Base-by-base conservation (phyloP, 2,797 vertebrate genomes). In the Muscicapa striata region DNA sequence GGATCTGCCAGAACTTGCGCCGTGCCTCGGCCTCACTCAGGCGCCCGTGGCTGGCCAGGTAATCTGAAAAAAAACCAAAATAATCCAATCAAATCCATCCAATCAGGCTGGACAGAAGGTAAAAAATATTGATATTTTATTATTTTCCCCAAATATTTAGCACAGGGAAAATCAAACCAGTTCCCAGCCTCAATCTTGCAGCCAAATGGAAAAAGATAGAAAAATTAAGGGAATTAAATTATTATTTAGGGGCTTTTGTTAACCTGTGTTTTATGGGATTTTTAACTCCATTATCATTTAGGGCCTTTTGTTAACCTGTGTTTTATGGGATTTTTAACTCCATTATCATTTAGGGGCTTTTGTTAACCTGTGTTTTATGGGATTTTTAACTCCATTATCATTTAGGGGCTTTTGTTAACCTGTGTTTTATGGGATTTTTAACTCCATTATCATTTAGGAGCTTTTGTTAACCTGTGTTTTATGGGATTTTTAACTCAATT, bases 1-100 rank as follows among this genome's bases (percentile, higher is more conserved):
- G 98, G 96, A 99, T 99, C 97, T 99, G 99, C 99, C 99, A 99
- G 98, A 99, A 99, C 97, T 99, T 99, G 93, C 99, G 98, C 94
- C 99, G 98, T 26, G 99, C 99, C 89, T 99, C 99, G 6, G 98
- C 64, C 94, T 99, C 99, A 21, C 98, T 99, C 91, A 99, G 98
- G 45, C 99, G 98, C 49, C 99, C 99, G 1, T 99, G 99, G 95
- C 98, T 99, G 69, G 99, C 99, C 96, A 99, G 98, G 97, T 99
- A 99, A 97, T 51, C 49, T 51, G 49, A 38, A 38, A 38, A 38
- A 10, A 11, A 38, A 38, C 11, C 38, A 38, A 38, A 38, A 38
- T 38, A n/a, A n/a, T n/a, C 38, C 10, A 38, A 38, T 38, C 38
- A 38, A 38, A 38, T 38, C 38, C 9, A 38, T 38, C 38, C 9